Base-by-base conservation (phyloP, 2,113 vertebrate genomes). In the Onychostruthus taczanowskii region DNA sequence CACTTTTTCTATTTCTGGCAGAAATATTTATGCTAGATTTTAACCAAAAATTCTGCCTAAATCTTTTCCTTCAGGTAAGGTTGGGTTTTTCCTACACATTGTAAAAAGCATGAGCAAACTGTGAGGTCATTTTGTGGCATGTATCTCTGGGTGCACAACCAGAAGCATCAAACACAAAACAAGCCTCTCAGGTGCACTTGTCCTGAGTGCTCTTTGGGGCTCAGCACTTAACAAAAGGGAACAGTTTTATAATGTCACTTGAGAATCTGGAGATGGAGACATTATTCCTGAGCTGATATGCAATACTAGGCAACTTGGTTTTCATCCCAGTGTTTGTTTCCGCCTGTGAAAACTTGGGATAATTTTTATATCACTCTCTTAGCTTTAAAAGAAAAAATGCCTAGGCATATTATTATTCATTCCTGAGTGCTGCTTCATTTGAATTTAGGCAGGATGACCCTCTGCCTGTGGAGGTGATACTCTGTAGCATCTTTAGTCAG, bases 141-240 rank as follows among this genome's bases (percentile, higher is more conserved):
- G 16, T 75, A 43, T 73, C 53, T 66, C 47, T 58, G 21, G 44
- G n/a, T 87, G 44, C 74, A 79, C 58, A 94, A 82, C 35, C 24
- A 87, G 66, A 79, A 53, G 49, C 53, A 33, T 17, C 5, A 1
- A 87, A 85, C 0, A 6, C 59, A 88, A 67, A 93, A 80, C 59
- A 79, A 93, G 46, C 18, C 74, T 87, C 91, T 91, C 84, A 73
- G 77, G 74, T 84, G 77, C 77, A 69, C 74, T 94, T 85, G 66
- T 69, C 21, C 0, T 16, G 63, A 96, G 84, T 49, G 77, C 37
- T 82, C 81, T 72, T 52, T 68, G 70, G 62, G 62, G 55, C 46
- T 66, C 0, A 0, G 69, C 49, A 82, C 81, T 84, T 67, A 41
- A 94, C 73, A 78, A 64, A 92, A 91, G 64, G 14, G 41, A 87